Conservation (phyloP, 2,113 vertebrate genomes). For the Channa maculata region DNA sequence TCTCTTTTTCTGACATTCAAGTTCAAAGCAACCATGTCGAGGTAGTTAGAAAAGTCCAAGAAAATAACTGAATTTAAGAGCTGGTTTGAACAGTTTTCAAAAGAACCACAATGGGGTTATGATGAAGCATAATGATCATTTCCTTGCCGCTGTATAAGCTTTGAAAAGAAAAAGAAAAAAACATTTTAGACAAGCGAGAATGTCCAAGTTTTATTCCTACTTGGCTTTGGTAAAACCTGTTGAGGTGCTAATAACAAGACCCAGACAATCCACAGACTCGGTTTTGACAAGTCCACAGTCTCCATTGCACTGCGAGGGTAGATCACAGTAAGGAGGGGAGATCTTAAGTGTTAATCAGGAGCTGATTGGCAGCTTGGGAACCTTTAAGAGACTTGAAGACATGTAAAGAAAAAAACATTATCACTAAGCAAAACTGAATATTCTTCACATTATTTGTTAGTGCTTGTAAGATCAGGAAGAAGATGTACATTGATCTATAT, state of each 20-base stretch:
- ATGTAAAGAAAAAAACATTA: slow-evolving; percentile 51
- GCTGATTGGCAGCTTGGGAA: slow-evolving; percentile 73
- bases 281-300: slow-evolving; percentile 69
- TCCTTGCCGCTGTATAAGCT: slow-evolving; percentile 17
- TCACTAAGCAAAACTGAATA: slow-evolving; percentile 36
- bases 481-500: slow-evolving; percentile 72
- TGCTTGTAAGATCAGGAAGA: background rate
- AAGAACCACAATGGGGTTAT: slow-evolving; percentile 24
- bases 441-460: slow-evolving; percentile 41
- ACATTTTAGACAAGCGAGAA: background rate
- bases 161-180: slow-evolving; percentile 7
- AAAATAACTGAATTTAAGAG: slow-evolving; percentile 49
- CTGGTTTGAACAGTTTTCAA: slow-evolving; percentile 51
- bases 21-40: slow-evolving; percentile 55
- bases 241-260: slow-evolving; percentile 70
- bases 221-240: slow-evolving; percentile 57
- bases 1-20: slow-evolving; percentile 51
- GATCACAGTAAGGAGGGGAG: slow-evolving; percentile 41
- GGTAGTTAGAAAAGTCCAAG: slow-evolving; percentile 26
- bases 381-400: slow-evolving; percentile 51
- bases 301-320: slow-evolving; percentile 60
- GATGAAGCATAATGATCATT: slow-evolving; percentile 47
- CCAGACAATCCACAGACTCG: slow-evolving; percentile 54
- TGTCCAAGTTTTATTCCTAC: slow-evolving; percentile 48
- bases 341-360: slow-evolving; percentile 75